Base-by-base conservation (phyloP, 2,888 invertebrate genomes). In the Physocephala rufipes region DNA sequence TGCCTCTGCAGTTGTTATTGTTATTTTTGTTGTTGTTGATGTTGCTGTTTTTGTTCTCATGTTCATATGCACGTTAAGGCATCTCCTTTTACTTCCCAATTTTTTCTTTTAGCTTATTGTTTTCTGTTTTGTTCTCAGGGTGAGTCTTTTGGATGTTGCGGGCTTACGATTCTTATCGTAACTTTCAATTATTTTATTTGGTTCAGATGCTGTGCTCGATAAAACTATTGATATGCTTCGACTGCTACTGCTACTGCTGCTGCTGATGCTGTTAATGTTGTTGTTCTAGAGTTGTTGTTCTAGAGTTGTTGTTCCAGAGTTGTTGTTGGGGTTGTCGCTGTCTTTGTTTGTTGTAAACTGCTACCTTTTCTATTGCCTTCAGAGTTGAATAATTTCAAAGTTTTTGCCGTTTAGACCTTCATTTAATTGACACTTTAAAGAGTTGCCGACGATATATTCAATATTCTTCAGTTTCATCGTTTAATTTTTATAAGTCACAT, bases 111-210 rank as follows among this genome's bases (percentile, higher is more conserved):
- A n/a, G 53, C 16, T n/a, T 51, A 9, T 21, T 12, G n/a, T 7
- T n/a, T 65, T 30, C 53, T 16, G 4, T 21, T n/a, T 9, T 65
- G 30, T 65, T 43, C 45, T 26, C 43, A 63, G 19, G 21, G 7
- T 63, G 65, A 28, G 24, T 65, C 30, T 24, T 16, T 26, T 24
- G 24, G 2, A 65, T 71, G 71, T 2, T 66, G 62, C 24, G 47
- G 67, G 70, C 28, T 71, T 73, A 74, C 74, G 84, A 84, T 84
- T 80, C 80, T 84, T 84, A 84, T 84, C 84, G 79, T 78, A 78
- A 82, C 85, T 84, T 84, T 84, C 84, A 84, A 84, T 84, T 84
- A 84, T 84, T 84, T 84, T 84, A 84, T 84, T 84, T 84, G 82
- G 85, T 84, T 83, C 84, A 84, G 84, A 84, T 84, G 84, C 81